These are phyloP conservation scores for Corbicula japonica DNA, from an alignment of 2,888 invertebrate genomes.

Conservation along the genomic window DNA sequence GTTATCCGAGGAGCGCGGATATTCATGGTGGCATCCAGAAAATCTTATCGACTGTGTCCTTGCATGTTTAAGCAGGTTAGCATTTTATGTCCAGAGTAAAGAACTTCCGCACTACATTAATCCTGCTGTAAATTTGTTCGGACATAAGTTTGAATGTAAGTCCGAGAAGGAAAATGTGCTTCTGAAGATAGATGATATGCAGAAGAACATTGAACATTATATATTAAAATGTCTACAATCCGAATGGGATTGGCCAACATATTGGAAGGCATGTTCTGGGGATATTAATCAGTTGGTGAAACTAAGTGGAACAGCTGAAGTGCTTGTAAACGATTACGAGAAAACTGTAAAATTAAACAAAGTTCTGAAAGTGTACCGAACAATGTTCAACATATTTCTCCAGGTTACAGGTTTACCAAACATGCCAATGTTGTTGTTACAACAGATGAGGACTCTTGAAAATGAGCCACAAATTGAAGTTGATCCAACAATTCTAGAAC, in stretches of 20 bases:
- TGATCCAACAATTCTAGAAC: neutral
- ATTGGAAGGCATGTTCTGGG: neutral
- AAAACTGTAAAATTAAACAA: conserved; percentile 4
- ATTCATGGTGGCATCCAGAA: conserved; percentile 1
- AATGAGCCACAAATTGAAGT: neutral
- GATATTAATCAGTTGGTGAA: neutral
- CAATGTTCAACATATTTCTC: conserved; percentile 7
- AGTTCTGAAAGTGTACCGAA: neutral
- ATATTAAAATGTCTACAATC: conserved; percentile 4
- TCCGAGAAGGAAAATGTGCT: neutral
- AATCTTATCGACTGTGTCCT: conserved; percentile 12
- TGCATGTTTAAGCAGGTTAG: conserved; percentile 6
- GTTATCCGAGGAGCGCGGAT: conserved; percentile 26
- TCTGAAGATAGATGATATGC: conserved; percentile 4
- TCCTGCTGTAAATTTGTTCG: conserved; percentile 24
- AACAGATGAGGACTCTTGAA: neutral
- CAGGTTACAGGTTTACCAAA: neutral
- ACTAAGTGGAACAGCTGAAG: neutral
- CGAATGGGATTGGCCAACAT: neutral
- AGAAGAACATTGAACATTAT: neutral
- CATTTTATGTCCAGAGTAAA: neutral
- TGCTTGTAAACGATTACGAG: neutral
- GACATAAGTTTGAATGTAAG: conserved; percentile 24
- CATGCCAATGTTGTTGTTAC: neutral
- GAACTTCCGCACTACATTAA: conserved; percentile 29